Evolutionary conservation across 1,140 invertebrate species (phyloP), one percentile per base, ranked within the genome.

Genomic region (Drosophila sucinea): DNA sequence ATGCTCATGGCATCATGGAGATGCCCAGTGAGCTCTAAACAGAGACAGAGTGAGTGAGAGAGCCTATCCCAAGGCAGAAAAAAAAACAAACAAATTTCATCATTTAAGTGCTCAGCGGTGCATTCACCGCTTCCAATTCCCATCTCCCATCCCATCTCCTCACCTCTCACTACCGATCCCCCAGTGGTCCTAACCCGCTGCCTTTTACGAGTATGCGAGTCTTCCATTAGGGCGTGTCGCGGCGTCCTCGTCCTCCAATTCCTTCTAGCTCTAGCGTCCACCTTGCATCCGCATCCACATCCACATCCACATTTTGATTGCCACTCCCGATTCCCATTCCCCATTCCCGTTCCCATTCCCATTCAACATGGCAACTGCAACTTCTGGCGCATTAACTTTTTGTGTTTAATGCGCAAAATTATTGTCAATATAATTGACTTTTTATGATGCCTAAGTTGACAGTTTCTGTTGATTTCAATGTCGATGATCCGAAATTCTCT

Each of bases 381-480:
- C 79, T 73, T 74, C 68, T 66, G 65, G 58, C 33, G 69, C 73
- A 89, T 80, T 89, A 89, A 87, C 77, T 80, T 87, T 87, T 77
- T 87, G 79, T 83, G 56, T 77, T 89, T 82, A 86, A 89, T 81
- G 83, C 72, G 60, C 32, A 67, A 67, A 74, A 72, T 89, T 80
- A 89, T 84, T 78, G 70, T 41, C 80, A 80, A 87, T 87, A 89
- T 81, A 87, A 87, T 89, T 70, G 84, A 75, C 70, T 67, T 87
- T 87, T 87, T 87, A 87, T 40, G 83, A 78, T 73, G 47, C 66
- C 80, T 74, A 80, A 84, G 77, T 81, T 89, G 83, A 89, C 83
- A 89, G 77, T 80, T 84, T 78, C 70, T 70, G 62, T 51, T 30
- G 77, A 68, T 57, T 54, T 65, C 55, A 27, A 61, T 38, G 63